Conservation (phyloP, 1,140 invertebrate genomes). For the Atta cephalotes region DNA sequence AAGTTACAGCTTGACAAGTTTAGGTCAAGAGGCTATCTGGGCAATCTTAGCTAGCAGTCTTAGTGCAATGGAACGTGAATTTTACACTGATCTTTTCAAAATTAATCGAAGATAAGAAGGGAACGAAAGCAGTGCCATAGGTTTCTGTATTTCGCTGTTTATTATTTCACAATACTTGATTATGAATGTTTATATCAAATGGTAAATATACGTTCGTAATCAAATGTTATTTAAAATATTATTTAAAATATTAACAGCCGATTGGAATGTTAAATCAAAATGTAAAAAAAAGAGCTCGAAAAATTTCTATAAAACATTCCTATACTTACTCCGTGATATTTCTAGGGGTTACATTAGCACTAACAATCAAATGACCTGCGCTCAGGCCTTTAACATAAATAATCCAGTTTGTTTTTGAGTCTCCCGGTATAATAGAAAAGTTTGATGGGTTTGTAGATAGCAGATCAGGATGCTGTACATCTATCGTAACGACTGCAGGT, state of each 20-base stretch:
- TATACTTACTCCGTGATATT: constrained; percentile 85
- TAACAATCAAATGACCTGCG: constrained; percentile 87
- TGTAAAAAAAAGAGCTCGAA: background rate
- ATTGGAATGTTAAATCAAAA: background rate
- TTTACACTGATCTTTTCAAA: constrained; percentile 72
- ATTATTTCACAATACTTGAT: constrained; percentile 26
- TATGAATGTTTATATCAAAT: background rate
- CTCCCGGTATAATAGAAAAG: constrained; percentile 66
- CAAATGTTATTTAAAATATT: background rate
- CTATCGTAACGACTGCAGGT: constrained; percentile 76
- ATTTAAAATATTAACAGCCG: background rate
- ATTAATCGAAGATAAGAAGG: constrained; percentile 63
- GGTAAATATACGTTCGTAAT: background rate
- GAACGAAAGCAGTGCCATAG: background rate
- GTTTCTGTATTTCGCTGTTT: constrained; percentile 9
- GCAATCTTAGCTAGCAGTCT: constrained; percentile 45
- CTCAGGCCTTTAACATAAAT: constrained; percentile 87
- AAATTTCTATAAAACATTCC: background rate
- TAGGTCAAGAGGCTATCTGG: constrained; percentile 79
- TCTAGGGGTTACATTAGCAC: constrained; percentile 85
- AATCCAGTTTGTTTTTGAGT: constrained; percentile 79
- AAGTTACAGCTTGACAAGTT: constrained; percentile 74
- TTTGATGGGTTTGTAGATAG: constrained; percentile 72
- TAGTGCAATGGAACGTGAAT: constrained; percentile 65
- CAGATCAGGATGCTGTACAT: constrained; percentile 80